Conservation (phyloP, 2,797 vertebrate genomes). For the Valencia hispanica region DNA sequence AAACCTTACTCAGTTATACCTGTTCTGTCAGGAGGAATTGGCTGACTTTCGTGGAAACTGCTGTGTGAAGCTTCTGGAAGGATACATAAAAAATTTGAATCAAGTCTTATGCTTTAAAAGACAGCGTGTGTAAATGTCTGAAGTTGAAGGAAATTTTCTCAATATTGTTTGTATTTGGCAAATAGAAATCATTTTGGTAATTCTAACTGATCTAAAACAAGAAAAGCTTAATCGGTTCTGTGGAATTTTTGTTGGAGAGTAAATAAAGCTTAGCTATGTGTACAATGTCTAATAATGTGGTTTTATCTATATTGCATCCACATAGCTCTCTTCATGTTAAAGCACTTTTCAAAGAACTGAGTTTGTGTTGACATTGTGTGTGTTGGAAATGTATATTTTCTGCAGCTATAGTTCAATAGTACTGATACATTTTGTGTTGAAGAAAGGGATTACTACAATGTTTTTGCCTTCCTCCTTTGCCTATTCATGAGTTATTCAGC, state of each 20-base stretch:
- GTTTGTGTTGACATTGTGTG: conserved; percentile 61
- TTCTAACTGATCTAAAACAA: background rate
- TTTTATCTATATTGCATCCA: conserved; percentile 11
- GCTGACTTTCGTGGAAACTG: too few species aligned
- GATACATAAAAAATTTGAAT: background rate
- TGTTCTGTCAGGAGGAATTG: background rate
- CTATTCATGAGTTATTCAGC: conserved; percentile 59
- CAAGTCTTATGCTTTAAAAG: background rate
- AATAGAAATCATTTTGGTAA: background rate
- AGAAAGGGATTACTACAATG: conserved; percentile 56
- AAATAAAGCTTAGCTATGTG: too few species aligned
- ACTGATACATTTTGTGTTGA: conserved; percentile 41
- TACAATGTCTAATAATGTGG: background rate
- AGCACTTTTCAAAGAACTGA: conserved; percentile 38
- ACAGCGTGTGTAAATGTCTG: background rate
- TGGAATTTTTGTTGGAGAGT: too few species aligned
- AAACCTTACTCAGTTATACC: background rate
- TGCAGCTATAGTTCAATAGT: conserved; percentile 14
- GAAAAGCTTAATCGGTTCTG: background rate
- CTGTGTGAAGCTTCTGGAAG: background rate
- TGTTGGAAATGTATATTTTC: conserved; percentile 67
- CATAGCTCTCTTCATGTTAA: conserved; percentile 31
- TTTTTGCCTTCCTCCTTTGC: conserved; percentile 46
- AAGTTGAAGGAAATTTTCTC: background rate
- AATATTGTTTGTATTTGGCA: background rate